Conservation (phyloP, 2,113 vertebrate genomes). For the Penelope pileata region DNA sequence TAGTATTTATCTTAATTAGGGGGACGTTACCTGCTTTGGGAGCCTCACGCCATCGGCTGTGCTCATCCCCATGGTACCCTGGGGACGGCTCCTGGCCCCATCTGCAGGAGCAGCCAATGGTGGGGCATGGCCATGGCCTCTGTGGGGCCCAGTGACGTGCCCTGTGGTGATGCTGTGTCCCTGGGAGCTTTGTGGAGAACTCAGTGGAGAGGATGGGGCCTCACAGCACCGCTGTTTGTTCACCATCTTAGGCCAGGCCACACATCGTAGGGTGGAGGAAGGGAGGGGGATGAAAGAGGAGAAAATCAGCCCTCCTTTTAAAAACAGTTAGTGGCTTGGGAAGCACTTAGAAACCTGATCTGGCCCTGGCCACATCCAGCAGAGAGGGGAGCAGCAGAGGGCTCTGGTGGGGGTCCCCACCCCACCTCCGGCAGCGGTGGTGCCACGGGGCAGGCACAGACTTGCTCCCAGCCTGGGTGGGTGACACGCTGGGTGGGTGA, state of each 20-base stretch:
- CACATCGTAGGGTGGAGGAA: slow-evolving; percentile 43
- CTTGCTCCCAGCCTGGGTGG: too few species aligned
- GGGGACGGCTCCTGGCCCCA: slow-evolving; percentile 15
- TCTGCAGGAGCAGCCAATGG: neutral
- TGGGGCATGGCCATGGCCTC: fast-evolving
- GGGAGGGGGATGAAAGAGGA: slow-evolving; percentile 14
- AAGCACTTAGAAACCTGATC: slow-evolving; percentile 13
- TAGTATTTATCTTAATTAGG: slow-evolving; percentile 71
- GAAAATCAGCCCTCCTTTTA: neutral
- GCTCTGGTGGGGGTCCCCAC: neutral
- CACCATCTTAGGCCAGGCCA: slow-evolving; percentile 61
- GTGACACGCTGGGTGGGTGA: too few species aligned
- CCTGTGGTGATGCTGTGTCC: neutral
- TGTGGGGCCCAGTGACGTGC: fast-evolving
- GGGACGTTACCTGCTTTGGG: slow-evolving; percentile 61
- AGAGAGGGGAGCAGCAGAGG: neutral
- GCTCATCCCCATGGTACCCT: slow-evolving; percentile 9
- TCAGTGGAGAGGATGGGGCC: neutral
- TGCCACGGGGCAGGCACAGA: too few species aligned
- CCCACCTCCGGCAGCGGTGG: neutral
- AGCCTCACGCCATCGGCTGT: slow-evolving; percentile 24
- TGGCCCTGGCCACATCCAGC: neutral
- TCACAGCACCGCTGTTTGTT: neutral
- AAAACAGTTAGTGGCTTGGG: neutral
- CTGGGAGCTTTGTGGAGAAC: fast-evolving